Conservation (phyloP, 2,888 invertebrate genomes). For the Andrena chrysosceles region DNA sequence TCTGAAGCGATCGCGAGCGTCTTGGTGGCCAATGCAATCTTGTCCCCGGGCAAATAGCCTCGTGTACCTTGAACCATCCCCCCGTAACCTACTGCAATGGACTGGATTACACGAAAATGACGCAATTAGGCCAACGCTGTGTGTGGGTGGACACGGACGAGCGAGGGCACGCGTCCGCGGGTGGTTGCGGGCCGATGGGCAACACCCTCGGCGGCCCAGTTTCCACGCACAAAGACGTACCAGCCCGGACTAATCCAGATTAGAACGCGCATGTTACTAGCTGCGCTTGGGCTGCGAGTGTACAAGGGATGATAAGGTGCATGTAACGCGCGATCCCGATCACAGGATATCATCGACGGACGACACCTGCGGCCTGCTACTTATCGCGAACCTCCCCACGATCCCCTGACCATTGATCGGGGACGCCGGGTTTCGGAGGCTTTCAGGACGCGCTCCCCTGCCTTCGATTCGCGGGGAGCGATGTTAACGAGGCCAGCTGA, state of each 20-base stretch:
- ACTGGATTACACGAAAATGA: conserved; percentile 63
- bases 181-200: background rate
- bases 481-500: conserved; percentile 14
- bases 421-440: background rate
- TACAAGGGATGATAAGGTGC: conserved; percentile 74
- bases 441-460: background rate
- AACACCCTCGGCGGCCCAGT: conserved; percentile 43
- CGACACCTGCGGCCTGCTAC: conserved; percentile 54
- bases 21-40: conserved; percentile 28
- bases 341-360: conserved; percentile 61
- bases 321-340: conserved; percentile 65
- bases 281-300: conserved; percentile 65
- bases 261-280: conserved; percentile 75
- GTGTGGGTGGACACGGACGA: conserved; percentile 35
- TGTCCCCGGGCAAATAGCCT: conserved; percentile 42
- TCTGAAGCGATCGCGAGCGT: background rate
- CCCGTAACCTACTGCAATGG: conserved; percentile 52
- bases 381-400: conserved; percentile 38
- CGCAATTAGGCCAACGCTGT: conserved; percentile 60
- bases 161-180: conserved; percentile 43
- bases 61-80: conserved; percentile 50
- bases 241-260: conserved; percentile 77
- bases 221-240: conserved; percentile 67
- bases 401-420: conserved; percentile 17
- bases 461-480: background rate